phyloP scores from a whole-genome alignment of 2,797 vertebrate species.

The Ctenopoma kingsleyae region DNA sequence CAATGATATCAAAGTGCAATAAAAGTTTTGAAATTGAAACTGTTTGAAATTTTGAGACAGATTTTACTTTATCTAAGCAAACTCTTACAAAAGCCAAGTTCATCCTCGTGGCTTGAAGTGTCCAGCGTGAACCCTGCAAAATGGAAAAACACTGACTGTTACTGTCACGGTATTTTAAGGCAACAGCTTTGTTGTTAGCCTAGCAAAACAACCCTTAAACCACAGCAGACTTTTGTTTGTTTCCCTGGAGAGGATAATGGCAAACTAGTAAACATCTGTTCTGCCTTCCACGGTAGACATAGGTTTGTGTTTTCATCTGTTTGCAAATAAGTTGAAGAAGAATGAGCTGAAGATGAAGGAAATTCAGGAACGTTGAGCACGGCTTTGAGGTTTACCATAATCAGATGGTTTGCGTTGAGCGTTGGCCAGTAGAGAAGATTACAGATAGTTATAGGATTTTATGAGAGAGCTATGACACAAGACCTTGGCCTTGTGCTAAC shows the following conservation, averaged over 20 bases:
- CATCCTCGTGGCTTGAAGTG: slow-evolving; percentile 95
- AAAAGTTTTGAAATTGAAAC: too few species aligned
- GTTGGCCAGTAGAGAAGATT: slow-evolving; percentile 19
- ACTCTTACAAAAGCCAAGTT: slow-evolving; percentile 92
- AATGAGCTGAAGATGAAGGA: neutral
- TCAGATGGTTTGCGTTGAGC: slow-evolving; percentile 16
- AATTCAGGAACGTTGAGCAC: slow-evolving; percentile 6
- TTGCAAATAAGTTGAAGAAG: neutral
- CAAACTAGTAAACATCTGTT: neutral
- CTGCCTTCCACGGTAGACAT: neutral
- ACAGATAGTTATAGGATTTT: slow-evolving; percentile 26
- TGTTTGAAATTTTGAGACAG: neutral
- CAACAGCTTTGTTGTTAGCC: neutral
- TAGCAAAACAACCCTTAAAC: neutral
- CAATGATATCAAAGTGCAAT: slow-evolving; percentile 27
- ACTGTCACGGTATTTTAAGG: neutral
- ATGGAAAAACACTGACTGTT: slow-evolving; percentile 14
- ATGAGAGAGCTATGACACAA: neutral
- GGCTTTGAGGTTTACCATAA: slow-evolving; percentile 27
- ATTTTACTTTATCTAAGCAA: neutral
- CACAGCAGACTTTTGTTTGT: neutral
- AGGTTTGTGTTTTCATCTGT: neutral
- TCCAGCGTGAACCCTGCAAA: slow-evolving; percentile 95
- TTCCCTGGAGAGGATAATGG: neutral
- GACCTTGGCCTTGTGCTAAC: slow-evolving; percentile 10